phyloP scores from a whole-genome alignment of 2,797 vertebrate genomes.

The Paratrypauchen microcephalus region DNA sequence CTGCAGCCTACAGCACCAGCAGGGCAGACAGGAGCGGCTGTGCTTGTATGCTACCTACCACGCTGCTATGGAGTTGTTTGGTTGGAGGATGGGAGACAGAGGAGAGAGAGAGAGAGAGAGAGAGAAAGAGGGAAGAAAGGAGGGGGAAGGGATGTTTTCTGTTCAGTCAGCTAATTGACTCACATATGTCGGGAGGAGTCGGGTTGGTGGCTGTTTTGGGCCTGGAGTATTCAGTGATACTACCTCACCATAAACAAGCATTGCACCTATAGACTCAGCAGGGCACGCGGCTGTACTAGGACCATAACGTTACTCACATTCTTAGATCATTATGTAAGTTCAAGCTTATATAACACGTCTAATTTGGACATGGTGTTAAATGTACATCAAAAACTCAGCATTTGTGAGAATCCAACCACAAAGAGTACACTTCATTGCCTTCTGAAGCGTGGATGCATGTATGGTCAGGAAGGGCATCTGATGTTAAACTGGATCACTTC shows the following conservation, averaged over 20 bases:
- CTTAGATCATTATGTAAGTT: neutral
- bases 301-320: slow-evolving; percentile 17
- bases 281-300: slow-evolving; percentile 27
- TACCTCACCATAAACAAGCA: slow-evolving; percentile 48
- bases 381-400: neutral
- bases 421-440: no score
- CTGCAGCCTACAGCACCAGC: slow-evolving; percentile 50
- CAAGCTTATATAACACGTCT: neutral
- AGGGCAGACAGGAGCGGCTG: slow-evolving; percentile 63
- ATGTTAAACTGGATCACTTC: neutral
- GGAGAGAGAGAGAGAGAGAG: slow-evolving; percentile 47
- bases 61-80: slow-evolving; percentile 59
- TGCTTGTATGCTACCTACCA: slow-evolving; percentile 54
- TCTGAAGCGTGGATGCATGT: no score
- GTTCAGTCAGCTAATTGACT: slow-evolving; percentile 83
- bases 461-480: no score
- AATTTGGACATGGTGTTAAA: neutral
- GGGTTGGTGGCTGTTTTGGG: slow-evolving; percentile 39
- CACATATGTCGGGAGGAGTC: slow-evolving; percentile 77
- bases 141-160: slow-evolving; percentile 78
- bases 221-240: slow-evolving; percentile 51
- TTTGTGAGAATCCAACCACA: neutral
- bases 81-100: slow-evolving; percentile 60
- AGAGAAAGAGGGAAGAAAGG: slow-evolving; percentile 56
- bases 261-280: slow-evolving; percentile 29